phyloP scores from a whole-genome alignment of 2,797 vertebrate species.

The Poecilia gillii region DNA sequence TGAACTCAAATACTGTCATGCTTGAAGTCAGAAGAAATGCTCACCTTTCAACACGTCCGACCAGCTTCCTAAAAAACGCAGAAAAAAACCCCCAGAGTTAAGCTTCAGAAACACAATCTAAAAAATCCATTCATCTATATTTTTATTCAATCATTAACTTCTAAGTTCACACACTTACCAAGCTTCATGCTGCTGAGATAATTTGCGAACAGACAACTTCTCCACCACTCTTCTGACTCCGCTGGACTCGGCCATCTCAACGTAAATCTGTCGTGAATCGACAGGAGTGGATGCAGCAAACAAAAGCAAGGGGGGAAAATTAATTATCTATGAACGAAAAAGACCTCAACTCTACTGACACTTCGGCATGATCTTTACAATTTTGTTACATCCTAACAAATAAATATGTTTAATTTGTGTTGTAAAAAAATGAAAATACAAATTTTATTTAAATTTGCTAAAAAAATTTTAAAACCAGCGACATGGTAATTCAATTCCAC shows the following conservation, averaged over 20 bases:
- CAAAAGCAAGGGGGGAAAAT: neutral
- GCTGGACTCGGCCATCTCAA: conserved; percentile 68
- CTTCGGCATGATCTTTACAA: neutral
- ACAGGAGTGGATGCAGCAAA: neutral
- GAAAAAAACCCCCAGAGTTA: neutral
- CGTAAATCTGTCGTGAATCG: conserved; percentile 58
- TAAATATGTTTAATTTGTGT: neutral
- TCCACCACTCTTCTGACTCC: conserved; percentile 33
- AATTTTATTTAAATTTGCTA: neutral
- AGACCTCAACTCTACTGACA: neutral
- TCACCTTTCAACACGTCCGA: conserved; percentile 44
- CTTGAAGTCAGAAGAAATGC: conserved; percentile 5
- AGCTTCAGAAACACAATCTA: neutral
- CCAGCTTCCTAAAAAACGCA: conserved; percentile 21
- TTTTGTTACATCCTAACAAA: neutral
- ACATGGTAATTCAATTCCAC: neutral
- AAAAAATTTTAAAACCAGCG: neutral
- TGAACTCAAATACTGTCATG: neutral
- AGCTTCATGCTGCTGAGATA: fast-evolving
- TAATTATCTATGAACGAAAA: neutral
- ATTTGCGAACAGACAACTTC: neutral
- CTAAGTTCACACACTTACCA: conserved; percentile 27
- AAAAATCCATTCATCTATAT: neutral
- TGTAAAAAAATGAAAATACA: neutral
- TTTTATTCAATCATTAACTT: neutral